Evolutionary conservation across 2,113 vertebrate genomes (phyloP), one percentile per base, ranked within the genome.

Genomic region (Semnornis frantzii): DNA sequence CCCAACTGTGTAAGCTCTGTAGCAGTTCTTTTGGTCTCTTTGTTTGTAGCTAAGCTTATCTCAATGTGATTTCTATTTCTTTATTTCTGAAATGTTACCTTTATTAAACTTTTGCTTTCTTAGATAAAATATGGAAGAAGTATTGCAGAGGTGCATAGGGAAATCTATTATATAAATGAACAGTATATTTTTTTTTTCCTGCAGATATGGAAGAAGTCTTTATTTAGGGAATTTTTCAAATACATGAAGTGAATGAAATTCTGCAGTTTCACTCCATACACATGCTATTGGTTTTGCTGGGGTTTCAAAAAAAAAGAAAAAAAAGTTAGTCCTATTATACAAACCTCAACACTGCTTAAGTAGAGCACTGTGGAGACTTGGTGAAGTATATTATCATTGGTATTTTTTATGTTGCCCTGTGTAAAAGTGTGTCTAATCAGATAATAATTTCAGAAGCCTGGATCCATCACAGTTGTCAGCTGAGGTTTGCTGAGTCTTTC

Each of bases 81-180:
- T 74, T 88, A 48, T 86, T 96, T 92, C 66, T 58, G 58, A 84
- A 94, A 82, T 59, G 62, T 52, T 82, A 66, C 58, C 19, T 79
- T 86, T 75, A 76, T 69, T 79, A 73, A 92, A 82, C 59, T 84
- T 90, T 19, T 75, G 6, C 27, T 82, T 93, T 72, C 42, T 79
- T 82, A 82, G 58, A 31, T 58, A 79, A 89, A 59, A 70, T 54
- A 82, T 25, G 39, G 92, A 94, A 62, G 63, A 84, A 92, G 24
- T 24, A 72, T 25, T 87, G 63, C n/a, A 86, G 83, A 84, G 20
- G 31, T 84, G 63, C 44, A 31, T 16, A 69, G 50, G 42, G 54
- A 89, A 82, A 87, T 44, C n/a, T 46, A 12, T 28, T 79, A 10
- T 39, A 86, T 78, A 79, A 92, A 78, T 34, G 82, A 72, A 34